These are phyloP conservation scores for Argyresthia albistria DNA, from an alignment of 2,888 invertebrate species.

Conservation along the genomic window DNA sequence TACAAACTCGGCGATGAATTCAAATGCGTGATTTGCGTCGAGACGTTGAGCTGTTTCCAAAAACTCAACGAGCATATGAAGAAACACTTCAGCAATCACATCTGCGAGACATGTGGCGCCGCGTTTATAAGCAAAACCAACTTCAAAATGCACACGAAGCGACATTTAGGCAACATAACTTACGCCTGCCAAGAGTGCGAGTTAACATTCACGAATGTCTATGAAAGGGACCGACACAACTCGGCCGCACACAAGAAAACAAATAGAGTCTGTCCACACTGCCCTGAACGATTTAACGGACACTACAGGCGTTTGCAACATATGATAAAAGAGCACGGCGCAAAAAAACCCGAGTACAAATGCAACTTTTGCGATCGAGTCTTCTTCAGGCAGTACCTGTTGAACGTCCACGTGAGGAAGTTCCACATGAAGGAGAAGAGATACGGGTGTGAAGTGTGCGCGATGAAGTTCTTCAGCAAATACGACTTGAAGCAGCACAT, in stretches of 20 bases:
- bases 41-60: conserved; percentile 35
- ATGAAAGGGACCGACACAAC: conserved; percentile 28
- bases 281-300: conserved; percentile 37
- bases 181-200: conserved; percentile 33
- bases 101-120: conserved; percentile 51
- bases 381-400: conserved; percentile 44
- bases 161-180: conserved; percentile 20
- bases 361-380: conserved; percentile 40
- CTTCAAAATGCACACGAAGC: conserved; percentile 39
- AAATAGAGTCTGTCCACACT: conserved; percentile 41
- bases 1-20: conserved; percentile 37
- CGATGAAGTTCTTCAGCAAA: conserved; percentile 44
- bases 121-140: conserved; percentile 50
- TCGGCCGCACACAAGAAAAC: conserved; percentile 26
- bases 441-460: conserved; percentile 47
- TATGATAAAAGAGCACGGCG: conserved; percentile 36
- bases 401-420: conserved; percentile 48
- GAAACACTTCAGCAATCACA: conserved; percentile 49
- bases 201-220: conserved; percentile 22
- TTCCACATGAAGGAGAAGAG: conserved; percentile 52
- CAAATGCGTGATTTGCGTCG: conserved; percentile 43
- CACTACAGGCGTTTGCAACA: conserved; percentile 35
- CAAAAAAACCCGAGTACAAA: conserved; percentile 35
- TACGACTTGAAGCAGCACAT: conserved; percentile 28
- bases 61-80: conserved; percentile 53